These are phyloP conservation scores for Drosophila tropicalis DNA, from an alignment of 1,140 invertebrate genomes.

Conservation along the genomic window DNA sequence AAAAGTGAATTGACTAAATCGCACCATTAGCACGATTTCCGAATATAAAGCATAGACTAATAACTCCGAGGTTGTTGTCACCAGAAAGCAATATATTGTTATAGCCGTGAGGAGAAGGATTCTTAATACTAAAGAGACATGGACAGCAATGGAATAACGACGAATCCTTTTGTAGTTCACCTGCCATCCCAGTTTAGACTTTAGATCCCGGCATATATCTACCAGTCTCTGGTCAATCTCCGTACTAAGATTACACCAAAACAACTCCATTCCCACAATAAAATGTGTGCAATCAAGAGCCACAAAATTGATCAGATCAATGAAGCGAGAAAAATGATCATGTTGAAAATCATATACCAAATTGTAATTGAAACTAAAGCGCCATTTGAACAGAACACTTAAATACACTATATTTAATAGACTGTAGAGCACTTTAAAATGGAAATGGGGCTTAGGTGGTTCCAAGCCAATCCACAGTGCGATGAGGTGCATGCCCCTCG, in stretches of 20 bases:
- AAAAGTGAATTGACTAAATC: slow-evolving; percentile 46
- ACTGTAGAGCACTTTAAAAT: slow-evolving; percentile 33
- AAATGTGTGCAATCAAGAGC: slow-evolving; percentile 15
- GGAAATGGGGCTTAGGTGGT: slow-evolving; percentile 17
- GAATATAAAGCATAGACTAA: slow-evolving; percentile 42
- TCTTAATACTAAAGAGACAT: slow-evolving; percentile 2
- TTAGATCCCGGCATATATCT: slow-evolving; percentile 14
- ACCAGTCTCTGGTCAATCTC: slow-evolving; percentile 42
- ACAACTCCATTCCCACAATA: slow-evolving; percentile 34
- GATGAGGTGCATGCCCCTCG: slow-evolving; percentile 33
- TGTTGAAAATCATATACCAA: slow-evolving; percentile 25
- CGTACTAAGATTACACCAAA: slow-evolving; percentile 32
- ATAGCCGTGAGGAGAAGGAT: neutral
- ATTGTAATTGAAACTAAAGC: slow-evolving; percentile 37
- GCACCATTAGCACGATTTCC: slow-evolving; percentile 42
- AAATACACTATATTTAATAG: neutral
- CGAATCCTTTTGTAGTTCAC: slow-evolving; percentile 27
- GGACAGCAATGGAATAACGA: slow-evolving; percentile 30
- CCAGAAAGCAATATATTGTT: neutral
- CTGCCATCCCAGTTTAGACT: slow-evolving; percentile 21
- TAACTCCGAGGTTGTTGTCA: neutral
- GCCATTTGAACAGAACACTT: neutral
- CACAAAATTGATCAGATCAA: slow-evolving; percentile 43
- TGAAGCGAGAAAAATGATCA: slow-evolving; percentile 36
- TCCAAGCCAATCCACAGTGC: slow-evolving; percentile 40